Conservation (phyloP, 1,140 invertebrate species). For the Drosophila nikananu region DNA sequence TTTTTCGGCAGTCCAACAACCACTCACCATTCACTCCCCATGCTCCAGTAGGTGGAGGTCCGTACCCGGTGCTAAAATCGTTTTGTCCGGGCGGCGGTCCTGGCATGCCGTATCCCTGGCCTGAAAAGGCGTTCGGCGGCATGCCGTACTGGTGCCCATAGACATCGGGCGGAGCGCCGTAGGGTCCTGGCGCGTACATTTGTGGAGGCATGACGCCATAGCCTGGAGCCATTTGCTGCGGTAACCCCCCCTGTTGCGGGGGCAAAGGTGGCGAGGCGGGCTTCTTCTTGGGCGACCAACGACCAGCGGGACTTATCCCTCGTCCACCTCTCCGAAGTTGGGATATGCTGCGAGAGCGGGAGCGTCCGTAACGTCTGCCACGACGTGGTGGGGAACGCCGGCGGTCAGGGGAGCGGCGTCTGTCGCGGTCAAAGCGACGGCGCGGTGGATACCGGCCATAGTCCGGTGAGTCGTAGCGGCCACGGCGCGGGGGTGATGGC, state of each 20-base stretch:
- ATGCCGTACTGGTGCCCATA: slow-evolving; percentile 72
- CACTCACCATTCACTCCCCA: slow-evolving; percentile 75
- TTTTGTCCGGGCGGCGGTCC: slow-evolving; percentile 56
- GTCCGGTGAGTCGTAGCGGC: slow-evolving; percentile 74
- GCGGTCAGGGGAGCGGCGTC: slow-evolving; percentile 64
- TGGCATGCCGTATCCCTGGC: slow-evolving; percentile 62
- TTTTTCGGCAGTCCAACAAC: neutral
- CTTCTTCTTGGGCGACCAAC: slow-evolving; percentile 81
- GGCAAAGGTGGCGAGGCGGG: slow-evolving; percentile 70
- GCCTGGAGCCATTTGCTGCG: slow-evolving; percentile 43
- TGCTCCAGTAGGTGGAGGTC: slow-evolving; percentile 45
- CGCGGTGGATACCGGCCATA: slow-evolving; percentile 65
- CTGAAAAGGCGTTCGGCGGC: slow-evolving; percentile 57
- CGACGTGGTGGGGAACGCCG: slow-evolving; percentile 69
- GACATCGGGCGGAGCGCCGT: slow-evolving; percentile 52
- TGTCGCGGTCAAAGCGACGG: slow-evolving; percentile 61
- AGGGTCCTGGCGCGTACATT: slow-evolving; percentile 62
- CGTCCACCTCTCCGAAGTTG: slow-evolving; percentile 47
- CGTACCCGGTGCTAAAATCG: slow-evolving; percentile 61
- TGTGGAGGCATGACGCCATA: slow-evolving; percentile 61
- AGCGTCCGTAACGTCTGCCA: slow-evolving; percentile 60
- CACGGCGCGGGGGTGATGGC: slow-evolving; percentile 60
- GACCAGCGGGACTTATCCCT: slow-evolving; percentile 36
- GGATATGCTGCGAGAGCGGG: slow-evolving; percentile 62
- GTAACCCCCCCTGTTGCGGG: slow-evolving; percentile 20